Evolutionary conservation across 2,113 vertebrate species (phyloP).

Genomic region (Trinectes maculatus): DNA sequence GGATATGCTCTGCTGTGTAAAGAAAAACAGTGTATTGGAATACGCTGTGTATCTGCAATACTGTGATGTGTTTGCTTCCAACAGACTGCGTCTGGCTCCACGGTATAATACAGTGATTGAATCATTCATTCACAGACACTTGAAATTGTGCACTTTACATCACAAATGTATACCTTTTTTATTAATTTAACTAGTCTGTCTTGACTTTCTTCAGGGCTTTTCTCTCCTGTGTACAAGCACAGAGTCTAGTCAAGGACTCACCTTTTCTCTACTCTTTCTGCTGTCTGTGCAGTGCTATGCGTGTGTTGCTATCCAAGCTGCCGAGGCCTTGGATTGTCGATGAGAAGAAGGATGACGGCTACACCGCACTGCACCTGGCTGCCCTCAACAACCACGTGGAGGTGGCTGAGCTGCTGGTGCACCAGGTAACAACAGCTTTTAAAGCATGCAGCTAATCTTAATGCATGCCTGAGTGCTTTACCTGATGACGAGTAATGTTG

Average conservation of each 20-base stretch:
- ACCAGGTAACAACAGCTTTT: conserved; percentile 86
- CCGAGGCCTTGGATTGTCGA: conserved; percentile 98
- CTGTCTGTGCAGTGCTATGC: conserved; percentile 89
- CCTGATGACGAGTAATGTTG: conserved; percentile 20
- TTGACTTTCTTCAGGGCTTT: conserved; percentile 19
- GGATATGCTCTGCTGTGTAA: conserved; percentile 54
- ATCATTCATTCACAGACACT: conserved; percentile 27
- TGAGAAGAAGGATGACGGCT: conserved; percentile 98
- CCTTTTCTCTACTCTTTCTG: not conserved
- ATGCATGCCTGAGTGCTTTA: conserved; percentile 16
- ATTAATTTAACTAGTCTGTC: conserved; percentile 21
- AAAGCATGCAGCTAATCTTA: conserved; percentile 14
- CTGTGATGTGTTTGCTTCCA: conserved; percentile 43
- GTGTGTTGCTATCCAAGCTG: conserved; percentile 95
- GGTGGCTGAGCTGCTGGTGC: conserved; percentile 96
- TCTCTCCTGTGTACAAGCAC: conserved; percentile 7
- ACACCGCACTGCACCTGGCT: conserved; percentile 96
- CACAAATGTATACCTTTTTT: conserved; percentile 6
- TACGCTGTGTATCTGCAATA: conserved; percentile 47
- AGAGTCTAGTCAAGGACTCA: not conserved
- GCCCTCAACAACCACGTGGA: conserved; percentile 99
- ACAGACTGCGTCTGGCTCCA: conserved; percentile 26
- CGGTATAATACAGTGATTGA: conserved; percentile 13
- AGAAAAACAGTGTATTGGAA: conserved; percentile 18
- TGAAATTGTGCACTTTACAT: conserved; percentile 37